These are phyloP conservation scores for Elymnias hypermnestra DNA, from an alignment of 1,140 invertebrate species.

Conservation along the genomic window DNA sequence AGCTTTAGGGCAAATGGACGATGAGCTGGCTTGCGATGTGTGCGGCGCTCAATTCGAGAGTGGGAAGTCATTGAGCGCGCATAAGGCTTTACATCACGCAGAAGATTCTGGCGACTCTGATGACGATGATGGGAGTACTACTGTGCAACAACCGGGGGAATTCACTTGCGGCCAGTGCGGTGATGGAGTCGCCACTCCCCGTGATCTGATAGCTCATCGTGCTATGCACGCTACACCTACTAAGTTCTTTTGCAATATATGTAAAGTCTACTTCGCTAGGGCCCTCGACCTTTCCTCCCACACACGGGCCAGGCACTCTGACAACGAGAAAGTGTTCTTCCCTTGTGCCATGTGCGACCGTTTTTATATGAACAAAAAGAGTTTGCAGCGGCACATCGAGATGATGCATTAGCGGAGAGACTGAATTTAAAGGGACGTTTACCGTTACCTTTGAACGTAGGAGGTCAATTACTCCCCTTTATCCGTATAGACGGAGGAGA, in stretches of 20 bases:
- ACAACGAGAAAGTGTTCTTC: slow-evolving; percentile 69
- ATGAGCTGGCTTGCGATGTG: slow-evolving; percentile 43
- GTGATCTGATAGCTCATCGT: slow-evolving; percentile 65
- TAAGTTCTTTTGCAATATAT: slow-evolving; percentile 76
- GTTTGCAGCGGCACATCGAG: slow-evolving; percentile 71
- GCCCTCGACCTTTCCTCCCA: slow-evolving; percentile 76
- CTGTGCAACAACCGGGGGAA: slow-evolving; percentile 37
- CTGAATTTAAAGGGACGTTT: no score
- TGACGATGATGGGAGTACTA: slow-evolving; percentile 31
- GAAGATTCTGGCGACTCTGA: slow-evolving; percentile 55
- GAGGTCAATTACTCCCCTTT: no score
- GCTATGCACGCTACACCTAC: slow-evolving; percentile 65
- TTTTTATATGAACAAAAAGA: slow-evolving; percentile 74
- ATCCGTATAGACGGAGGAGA: no score
- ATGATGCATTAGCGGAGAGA: slow-evolving; percentile 44
- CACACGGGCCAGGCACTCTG: slow-evolving; percentile 72
- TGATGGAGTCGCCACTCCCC: slow-evolving; percentile 63
- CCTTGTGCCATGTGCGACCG: slow-evolving; percentile 73
- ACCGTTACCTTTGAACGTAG: no score
- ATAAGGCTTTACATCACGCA: slow-evolving; percentile 43
- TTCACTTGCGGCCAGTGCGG: slow-evolving; percentile 70
- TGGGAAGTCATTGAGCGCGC: slow-evolving; percentile 34
- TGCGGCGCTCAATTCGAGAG: slow-evolving; percentile 51
- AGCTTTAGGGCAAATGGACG: slow-evolving; percentile 30
- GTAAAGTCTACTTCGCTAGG: slow-evolving; percentile 75